Evolutionary conservation across 2,113 vertebrate genomes (phyloP), one percentile per base, ranked within the genome.

Genomic region (Peromyscus leucopus): DNA sequence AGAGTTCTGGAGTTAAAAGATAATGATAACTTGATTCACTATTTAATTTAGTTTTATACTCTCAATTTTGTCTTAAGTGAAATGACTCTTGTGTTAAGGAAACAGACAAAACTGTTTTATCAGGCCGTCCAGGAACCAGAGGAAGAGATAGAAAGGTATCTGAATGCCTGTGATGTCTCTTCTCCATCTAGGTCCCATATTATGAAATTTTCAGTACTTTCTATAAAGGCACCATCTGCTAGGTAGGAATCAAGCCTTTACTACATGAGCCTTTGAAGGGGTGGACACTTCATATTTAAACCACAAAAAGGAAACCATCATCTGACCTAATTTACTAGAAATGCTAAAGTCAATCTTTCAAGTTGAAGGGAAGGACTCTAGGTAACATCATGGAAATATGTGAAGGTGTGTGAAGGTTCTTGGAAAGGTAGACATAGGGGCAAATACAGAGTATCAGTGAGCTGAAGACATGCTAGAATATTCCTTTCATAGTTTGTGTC

Each of bases 41-140:
- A 13, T 87, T 92, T 87, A 80, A n/a, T 48, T 90, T 78, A 94
- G 28, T 84, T 76, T 96, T 93, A 69, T 1, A 86, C 2, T 21
- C 7, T 91, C 22, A 80, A 84, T 74, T 93, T 21, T 83, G 12
- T 46, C 3, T 93, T 21, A 90, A 87, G 31, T 51, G 88, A 93
- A 94, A 92, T 69, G 51, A 78, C 15, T 55, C 90, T 57, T 90
- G 21, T 69, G 33, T 80, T 90, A 75, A 83, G 69, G 31, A 93
- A 96, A 74, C 72, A 87, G 24, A 22, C 67, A 72, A n/a, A 51
- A 46, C 12, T 71, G 46, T 88, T 16, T 26, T 8, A 51, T 88
- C 57, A n/a, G 12, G 21, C 12, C 46, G 55, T 31, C 46, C 65
- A 55, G 21, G 3, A 71, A 55, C 36, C 36, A n/a, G 33, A 72